A percentile compares a stretch with the other conserved stretches of the same genome.
Evolutionary conservation across 2,113 vertebrate genomes (phyloP).

Genomic region (Enhydra lutris): DNA sequence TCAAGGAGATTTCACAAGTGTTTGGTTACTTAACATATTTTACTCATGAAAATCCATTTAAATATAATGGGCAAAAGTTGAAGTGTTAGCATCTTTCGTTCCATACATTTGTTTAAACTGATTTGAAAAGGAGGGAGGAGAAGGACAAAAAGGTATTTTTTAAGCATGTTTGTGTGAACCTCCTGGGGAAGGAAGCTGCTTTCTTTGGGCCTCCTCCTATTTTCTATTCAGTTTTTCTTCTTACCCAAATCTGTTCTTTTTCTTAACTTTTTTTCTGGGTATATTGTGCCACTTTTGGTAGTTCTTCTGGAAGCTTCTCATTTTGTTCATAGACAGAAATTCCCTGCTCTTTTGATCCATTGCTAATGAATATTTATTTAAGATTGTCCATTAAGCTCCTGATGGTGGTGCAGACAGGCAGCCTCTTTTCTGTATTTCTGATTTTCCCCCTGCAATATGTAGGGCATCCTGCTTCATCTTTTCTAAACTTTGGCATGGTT

Average conservation of each 20-base stretch:
- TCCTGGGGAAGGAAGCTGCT: background rate
- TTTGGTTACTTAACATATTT: constrained; percentile 30
- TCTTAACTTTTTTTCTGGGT: background rate
- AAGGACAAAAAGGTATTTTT: background rate
- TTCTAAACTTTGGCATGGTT: background rate
- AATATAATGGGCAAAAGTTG: constrained; percentile 41
- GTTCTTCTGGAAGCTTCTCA: background rate
- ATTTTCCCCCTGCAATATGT: background rate
- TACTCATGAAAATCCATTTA: constrained; percentile 28
- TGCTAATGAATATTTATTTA: background rate
- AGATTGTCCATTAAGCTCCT: background rate
- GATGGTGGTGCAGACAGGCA: background rate
- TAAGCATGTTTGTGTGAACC: background rate
- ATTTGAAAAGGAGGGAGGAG: background rate
- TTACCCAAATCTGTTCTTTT: background rate
- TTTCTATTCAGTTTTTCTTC: background rate
- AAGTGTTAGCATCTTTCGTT: constrained; percentile 34
- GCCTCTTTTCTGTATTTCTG: background rate
- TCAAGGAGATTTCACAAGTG: constrained; percentile 31
- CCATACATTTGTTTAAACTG: background rate
- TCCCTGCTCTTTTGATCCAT: background rate
- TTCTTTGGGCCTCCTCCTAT: background rate
- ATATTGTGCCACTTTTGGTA: background rate
- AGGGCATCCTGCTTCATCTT: background rate
- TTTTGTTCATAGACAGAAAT: background rate